These are phyloP conservation scores for Eolophus roseicapilla DNA, from an alignment of 2,113 vertebrate genomes.

Conservation along the genomic window DNA sequence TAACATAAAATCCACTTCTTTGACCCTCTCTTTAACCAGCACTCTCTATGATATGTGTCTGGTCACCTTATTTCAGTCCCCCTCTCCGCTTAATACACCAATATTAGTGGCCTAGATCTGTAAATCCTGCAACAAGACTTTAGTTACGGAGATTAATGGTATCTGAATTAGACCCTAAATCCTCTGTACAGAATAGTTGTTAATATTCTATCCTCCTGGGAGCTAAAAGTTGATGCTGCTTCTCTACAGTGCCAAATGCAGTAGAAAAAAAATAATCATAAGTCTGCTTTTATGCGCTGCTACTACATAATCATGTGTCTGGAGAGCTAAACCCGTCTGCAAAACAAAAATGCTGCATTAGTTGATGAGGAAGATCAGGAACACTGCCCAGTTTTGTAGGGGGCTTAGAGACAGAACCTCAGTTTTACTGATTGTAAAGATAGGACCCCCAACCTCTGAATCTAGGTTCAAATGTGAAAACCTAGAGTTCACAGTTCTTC, in stretches of 20 bases:
- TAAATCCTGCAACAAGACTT: slow-evolving; percentile 31
- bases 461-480: neutral
- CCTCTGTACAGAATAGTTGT: neutral
- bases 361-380: neutral
- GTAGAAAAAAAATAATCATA: neutral
- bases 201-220: neutral
- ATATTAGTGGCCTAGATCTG: neutral
- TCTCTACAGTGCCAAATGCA: neutral
- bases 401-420: neutral
- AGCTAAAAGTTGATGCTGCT: neutral
- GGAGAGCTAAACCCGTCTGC: neutral
- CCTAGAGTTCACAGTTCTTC: neutral
- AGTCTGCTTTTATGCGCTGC: neutral
- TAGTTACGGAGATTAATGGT: neutral
- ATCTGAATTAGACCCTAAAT: slow-evolving; percentile 42
- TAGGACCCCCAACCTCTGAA: neutral
- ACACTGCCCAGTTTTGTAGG: neutral
- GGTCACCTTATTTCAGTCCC: neutral
- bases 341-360: neutral
- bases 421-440: neutral
- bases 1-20: neutral
- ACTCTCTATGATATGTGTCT: neutral
- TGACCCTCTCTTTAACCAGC: neutral
- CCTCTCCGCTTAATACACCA: neutral
- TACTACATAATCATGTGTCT: neutral